Evolutionary conservation across 2,113 vertebrate species (phyloP).

Genomic region (Vulpes ferrilata): DNA sequence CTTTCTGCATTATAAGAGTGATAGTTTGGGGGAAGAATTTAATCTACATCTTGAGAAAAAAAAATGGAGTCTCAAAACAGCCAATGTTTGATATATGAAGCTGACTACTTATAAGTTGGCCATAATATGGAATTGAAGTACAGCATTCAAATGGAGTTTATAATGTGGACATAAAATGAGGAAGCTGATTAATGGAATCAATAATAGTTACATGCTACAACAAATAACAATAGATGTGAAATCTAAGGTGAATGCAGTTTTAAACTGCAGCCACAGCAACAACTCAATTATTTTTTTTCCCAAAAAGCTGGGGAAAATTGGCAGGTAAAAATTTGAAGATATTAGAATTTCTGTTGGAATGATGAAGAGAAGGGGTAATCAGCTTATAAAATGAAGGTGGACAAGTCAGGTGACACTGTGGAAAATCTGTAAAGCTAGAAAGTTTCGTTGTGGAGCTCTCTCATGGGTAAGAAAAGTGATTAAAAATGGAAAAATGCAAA

Average conservation of each 20-base stretch:
- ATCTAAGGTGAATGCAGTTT: background rate
- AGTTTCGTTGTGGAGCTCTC: background rate
- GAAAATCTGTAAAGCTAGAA: background rate
- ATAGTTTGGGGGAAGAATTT: background rate
- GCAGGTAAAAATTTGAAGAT: background rate
- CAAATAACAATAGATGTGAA: background rate
- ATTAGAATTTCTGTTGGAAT: background rate
- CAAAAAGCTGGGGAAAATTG: background rate
- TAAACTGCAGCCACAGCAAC: background rate
- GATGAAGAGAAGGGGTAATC: background rate
- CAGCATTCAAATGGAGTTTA: background rate
- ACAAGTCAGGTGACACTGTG: background rate
- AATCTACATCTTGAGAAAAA: constrained; percentile 22
- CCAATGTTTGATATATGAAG: background rate
- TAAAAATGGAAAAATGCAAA: background rate
- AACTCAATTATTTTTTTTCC: background rate
- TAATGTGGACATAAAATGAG: background rate
- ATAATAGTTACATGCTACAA: background rate
- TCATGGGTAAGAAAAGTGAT: background rate
- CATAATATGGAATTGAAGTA: background rate
- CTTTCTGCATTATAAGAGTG: background rate
- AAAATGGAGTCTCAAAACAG: background rate
- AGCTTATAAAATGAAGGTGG: background rate
- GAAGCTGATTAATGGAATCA: background rate
- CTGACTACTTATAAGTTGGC: background rate